Base-by-base conservation (phyloP, 1,140 invertebrate species). In the Heliothis virescens region DNA sequence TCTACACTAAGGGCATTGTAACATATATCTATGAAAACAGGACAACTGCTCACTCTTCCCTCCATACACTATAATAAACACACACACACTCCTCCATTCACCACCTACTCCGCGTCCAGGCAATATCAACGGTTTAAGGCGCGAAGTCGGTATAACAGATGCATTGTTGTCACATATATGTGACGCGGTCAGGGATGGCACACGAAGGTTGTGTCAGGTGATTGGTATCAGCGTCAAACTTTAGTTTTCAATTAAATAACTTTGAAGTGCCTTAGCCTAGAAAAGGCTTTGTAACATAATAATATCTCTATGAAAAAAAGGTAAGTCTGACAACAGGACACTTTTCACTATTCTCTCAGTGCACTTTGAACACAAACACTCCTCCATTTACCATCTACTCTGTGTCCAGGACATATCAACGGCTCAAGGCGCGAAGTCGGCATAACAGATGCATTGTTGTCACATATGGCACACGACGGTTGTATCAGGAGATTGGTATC, bases 361-460 rank as follows among this genome's bases (percentile, higher is more conserved):
- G 16, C 16, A 7, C 34, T 16, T n/a, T 3, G n/a, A 34, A 9
- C 29, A 5, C 5, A 9, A 41, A 41, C 5, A 7, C 34, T 41
- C 11, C 63, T 67, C 63, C 63, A 48, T 67, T 48, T 15, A 41
- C 16, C 21, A 18, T 10, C 10, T 48, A 48, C 41, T 67, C 63
- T 16, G 16, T n/a, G 63, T 3, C 15, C 41, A 47, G 63, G 63
- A 48, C 48, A 71, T 53, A 71, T 53, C 67, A 52, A 71, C 67
- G 21, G 67, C 48, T 71, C 47, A 52, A 79, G 67, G 79, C 76
- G 89, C 85, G 84, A 88, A 89, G 82, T 83, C 69, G 82, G 83
- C 87, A 88, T 88, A 88, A 84, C 86, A 87, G 77, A 76, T 65
- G 50, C 87, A 88, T 90, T 90, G 86, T 90, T 89, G 88, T 86